Conservation (phyloP, 2,888 invertebrate species). For the Callimorpha dominula region DNA sequence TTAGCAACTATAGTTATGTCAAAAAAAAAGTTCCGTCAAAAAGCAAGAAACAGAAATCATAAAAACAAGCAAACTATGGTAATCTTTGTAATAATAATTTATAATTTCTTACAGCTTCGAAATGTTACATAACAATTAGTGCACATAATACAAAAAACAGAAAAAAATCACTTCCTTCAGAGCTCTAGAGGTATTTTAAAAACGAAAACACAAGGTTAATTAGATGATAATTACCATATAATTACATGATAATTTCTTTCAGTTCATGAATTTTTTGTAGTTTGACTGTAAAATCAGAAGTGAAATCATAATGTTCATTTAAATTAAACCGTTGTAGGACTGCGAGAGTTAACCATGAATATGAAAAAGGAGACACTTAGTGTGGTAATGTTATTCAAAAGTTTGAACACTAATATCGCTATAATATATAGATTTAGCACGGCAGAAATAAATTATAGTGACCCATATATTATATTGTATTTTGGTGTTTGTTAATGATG, state of each 20-base stretch:
- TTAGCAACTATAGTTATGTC: too few relatives aligned
- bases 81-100: too few relatives aligned
- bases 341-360: background rate
- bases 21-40: too few relatives aligned
- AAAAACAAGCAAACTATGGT: too few relatives aligned
- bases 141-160: background rate
- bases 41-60: too few relatives aligned
- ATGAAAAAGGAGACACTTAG: background rate
- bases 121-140: background rate
- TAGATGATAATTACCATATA: background rate
- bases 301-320: background rate
- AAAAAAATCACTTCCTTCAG: conserved; percentile 11
- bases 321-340: background rate
- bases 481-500: too few relatives aligned
- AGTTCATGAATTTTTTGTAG: background rate
- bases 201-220: conserved; percentile 5
- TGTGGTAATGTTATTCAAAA: background rate
- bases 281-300: background rate
- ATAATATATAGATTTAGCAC: background rate
- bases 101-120: too few relatives aligned
- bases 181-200: conserved; percentile 15
- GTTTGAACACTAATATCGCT: background rate
- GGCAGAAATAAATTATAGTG: background rate
- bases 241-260: background rate
- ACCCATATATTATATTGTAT: too few relatives aligned